These are phyloP conservation scores for Tenthredo mesomela DNA, from an alignment of 2,888 invertebrate species.

Conservation along the genomic window DNA sequence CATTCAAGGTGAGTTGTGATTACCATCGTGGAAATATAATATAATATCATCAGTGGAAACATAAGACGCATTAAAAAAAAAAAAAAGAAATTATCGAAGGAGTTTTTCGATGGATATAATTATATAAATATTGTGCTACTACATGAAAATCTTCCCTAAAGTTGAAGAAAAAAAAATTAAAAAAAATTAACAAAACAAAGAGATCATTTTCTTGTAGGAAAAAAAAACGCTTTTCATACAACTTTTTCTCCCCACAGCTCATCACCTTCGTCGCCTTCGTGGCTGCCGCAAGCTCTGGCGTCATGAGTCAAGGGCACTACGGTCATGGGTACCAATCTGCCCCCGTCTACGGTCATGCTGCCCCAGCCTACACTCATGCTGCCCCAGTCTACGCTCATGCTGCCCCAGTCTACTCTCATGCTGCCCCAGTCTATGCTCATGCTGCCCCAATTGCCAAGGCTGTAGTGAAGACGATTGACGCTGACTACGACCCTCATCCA, in stretches of 20 bases:
- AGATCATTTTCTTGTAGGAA: background rate
- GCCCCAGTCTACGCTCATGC: constrained; percentile 76
- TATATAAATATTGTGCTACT: background rate
- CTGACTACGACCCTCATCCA: constrained; percentile 77
- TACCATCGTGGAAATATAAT: background rate
- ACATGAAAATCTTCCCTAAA: background rate
- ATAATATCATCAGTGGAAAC: constrained; percentile 16
- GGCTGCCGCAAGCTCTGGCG: constrained; percentile 74
- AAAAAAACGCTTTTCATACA: background rate
- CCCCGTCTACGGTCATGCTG: background rate
- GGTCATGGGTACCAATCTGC: constrained; percentile 66
- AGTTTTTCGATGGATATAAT: background rate
- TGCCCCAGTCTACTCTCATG: constrained; percentile 48
- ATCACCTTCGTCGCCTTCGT: constrained; percentile 67
- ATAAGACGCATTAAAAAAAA: background rate
- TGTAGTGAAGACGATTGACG: constrained; percentile 32
- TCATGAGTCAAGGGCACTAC: constrained; percentile 78
- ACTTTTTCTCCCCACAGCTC: constrained; percentile 69
- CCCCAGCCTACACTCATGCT: constrained; percentile 53
- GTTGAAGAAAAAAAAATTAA: background rate
- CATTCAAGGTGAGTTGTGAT: constrained; percentile 49
- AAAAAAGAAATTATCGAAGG: background rate
- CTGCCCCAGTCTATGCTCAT: constrained; percentile 56
- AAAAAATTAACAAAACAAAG: no score
- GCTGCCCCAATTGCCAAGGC: constrained; percentile 58